Conservation (phyloP, 2,113 vertebrate species). For the Aldabrachelys gigantea region DNA sequence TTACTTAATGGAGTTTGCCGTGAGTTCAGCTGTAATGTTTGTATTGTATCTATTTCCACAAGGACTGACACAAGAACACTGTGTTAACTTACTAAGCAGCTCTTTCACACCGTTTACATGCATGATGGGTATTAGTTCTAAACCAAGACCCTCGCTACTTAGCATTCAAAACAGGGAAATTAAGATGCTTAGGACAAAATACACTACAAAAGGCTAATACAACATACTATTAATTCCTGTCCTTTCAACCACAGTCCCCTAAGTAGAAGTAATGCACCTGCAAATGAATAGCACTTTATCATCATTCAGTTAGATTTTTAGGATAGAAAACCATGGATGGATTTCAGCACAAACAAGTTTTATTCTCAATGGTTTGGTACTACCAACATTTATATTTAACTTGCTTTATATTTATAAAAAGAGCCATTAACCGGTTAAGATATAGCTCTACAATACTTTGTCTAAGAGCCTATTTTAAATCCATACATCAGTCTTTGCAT, state of each 20-base stretch:
- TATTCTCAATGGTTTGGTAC: constrained; percentile 84
- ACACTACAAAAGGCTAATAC: constrained; percentile 99
- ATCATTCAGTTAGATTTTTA: constrained; percentile 92
- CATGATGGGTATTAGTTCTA: constrained; percentile 97
- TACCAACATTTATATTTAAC: constrained; percentile 89
- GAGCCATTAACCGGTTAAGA: constrained; percentile 81
- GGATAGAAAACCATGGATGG: constrained; percentile 84
- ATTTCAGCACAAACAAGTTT: constrained; percentile 91
- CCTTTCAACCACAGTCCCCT: constrained; percentile 95
- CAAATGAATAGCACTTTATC: constrained; percentile 98
- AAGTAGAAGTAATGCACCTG: constrained; percentile 99
- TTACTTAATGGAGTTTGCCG: constrained; percentile 96
- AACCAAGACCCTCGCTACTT: constrained; percentile 97
- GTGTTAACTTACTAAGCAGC: constrained; percentile 97
- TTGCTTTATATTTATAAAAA: constrained; percentile 76
- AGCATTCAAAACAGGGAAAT: constrained; percentile 99
- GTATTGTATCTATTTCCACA: constrained; percentile 99
- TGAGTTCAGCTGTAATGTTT: constrained; percentile 99
- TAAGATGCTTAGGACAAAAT: constrained; percentile 99
- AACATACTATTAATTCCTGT: constrained; percentile 97
- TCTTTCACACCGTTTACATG: constrained; percentile 99
- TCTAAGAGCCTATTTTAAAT: constrained; percentile 62
- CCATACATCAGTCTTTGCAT: constrained; percentile 38
- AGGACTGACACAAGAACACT: constrained; percentile 99
- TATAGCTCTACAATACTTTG: constrained; percentile 70